phyloP scores from a whole-genome alignment of 92 coral and sea anemone species.

The Epizoanthus scotinus region DNA sequence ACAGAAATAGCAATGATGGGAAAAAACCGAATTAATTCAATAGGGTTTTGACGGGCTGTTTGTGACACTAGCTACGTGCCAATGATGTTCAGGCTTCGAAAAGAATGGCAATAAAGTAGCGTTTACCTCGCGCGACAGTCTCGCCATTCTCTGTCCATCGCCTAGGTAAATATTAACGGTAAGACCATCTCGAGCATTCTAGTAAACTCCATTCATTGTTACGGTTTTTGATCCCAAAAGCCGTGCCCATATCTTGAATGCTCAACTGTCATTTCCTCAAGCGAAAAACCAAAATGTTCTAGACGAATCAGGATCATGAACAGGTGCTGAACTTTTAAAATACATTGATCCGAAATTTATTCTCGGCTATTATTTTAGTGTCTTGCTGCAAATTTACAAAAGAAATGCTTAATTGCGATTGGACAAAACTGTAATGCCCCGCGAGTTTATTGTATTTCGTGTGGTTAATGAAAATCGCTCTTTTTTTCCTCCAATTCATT shows the following conservation, averaged over 20 bases:
- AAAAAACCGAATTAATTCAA: slow-evolving; percentile 34
- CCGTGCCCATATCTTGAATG: too few species aligned
- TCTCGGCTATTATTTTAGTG: slow-evolving; percentile 24
- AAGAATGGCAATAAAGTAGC: slow-evolving; percentile 21
- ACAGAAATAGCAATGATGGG: slow-evolving; percentile 20
- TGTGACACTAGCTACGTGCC: slow-evolving; percentile 28
- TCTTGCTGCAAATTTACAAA: not conserved
- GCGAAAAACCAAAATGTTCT: too few species aligned
- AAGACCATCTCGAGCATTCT: slow-evolving; percentile 24
- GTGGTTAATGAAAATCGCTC: slow-evolving; percentile 5
- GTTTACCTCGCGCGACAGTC: slow-evolving; percentile 30
- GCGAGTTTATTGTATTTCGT: not conserved
- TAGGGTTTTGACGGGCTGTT: slow-evolving; percentile 18
- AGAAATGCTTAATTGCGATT: slow-evolving; percentile 28
- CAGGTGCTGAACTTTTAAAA: slow-evolving; percentile 37
- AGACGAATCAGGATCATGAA: slow-evolving; percentile 2
- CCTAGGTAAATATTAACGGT: slow-evolving; percentile 16
- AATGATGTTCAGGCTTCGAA: slow-evolving; percentile 22
- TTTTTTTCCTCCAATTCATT: slow-evolving; percentile 1
- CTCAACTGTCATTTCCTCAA: too few species aligned
- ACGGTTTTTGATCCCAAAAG: too few species aligned
- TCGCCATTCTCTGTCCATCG: slow-evolving; percentile 36
- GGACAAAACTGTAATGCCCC: slow-evolving; percentile 1
- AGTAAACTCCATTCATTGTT: not conserved
- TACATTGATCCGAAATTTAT: slow-evolving; percentile 28